phyloP scores from a whole-genome alignment of 2,113 vertebrate genomes.

The Thunnus maccoyii region DNA sequence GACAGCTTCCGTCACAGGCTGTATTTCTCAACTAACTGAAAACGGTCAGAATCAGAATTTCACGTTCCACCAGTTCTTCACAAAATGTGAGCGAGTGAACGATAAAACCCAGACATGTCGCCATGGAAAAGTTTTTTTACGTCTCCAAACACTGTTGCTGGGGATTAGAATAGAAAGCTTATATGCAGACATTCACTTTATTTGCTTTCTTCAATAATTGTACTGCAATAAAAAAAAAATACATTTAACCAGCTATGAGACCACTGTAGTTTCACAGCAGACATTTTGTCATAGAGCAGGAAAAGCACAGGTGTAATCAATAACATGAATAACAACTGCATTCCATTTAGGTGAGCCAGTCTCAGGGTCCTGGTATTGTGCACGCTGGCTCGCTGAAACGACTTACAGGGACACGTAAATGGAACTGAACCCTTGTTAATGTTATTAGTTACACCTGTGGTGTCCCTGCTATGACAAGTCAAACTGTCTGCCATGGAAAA shows the following conservation, averaged over 20 bases:
- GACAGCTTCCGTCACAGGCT: conserved; percentile 60
- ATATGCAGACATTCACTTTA: background rate
- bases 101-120: background rate
- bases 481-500: conserved; percentile 5
- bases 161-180: conserved; percentile 2
- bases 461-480: background rate
- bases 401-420: background rate
- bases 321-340: conserved; percentile 10
- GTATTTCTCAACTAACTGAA: conserved; percentile 62
- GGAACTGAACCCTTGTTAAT: background rate
- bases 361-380: background rate
- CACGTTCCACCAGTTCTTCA: conserved; percentile 24
- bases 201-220: background rate
- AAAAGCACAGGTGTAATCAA: conserved; percentile 18
- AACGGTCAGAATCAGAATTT: conserved; percentile 47
- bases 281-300: conserved; percentile 4
- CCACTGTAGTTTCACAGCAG: background rate
- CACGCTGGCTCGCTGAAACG: background rate
- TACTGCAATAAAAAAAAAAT: background rate
- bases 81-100: background rate
- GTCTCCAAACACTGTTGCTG: background rate
- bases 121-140: background rate
- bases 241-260: background rate
- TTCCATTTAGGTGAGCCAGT: conserved; percentile 19
- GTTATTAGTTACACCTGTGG: conserved; percentile 3